Evolutionary conservation across 2,888 invertebrate species (phyloP).

Genomic region (Hipparchia sbordonii): DNA sequence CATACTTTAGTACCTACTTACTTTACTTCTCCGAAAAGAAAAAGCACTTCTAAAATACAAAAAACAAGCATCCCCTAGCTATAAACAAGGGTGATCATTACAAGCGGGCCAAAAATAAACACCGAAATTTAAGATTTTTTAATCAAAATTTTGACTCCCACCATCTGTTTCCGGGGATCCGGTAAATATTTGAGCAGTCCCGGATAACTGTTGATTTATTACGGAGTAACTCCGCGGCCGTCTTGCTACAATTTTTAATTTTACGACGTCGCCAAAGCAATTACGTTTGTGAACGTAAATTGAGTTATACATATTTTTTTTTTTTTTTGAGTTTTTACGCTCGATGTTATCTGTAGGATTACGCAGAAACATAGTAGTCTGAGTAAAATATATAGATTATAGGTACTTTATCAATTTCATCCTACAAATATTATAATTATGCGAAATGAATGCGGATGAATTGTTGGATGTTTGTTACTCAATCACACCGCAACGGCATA

Average conservation of each 20-base stretch:
- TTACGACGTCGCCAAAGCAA: constrained; percentile 22
- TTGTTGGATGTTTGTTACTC: too few species aligned
- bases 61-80: constrained; percentile 10
- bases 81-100: constrained; percentile 33
- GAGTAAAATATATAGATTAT: too few species aligned
- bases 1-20: neutral
- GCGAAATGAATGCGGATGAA: too few species aligned
- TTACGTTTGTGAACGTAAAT: constrained; percentile 25
- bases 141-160: constrained; percentile 73
- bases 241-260: constrained; percentile 33
- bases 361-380: neutral
- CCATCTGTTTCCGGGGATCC: constrained; percentile 67
- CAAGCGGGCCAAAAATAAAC: constrained; percentile 48
- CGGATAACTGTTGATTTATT: constrained; percentile 54
- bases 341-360: neutral
- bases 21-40: neutral
- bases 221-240: constrained; percentile 25
- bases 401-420: too few species aligned
- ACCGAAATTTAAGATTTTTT: constrained; percentile 58
- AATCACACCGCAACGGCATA: too few species aligned
- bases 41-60: neutral
- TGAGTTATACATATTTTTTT: constrained; percentile 1
- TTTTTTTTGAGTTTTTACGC: neutral
- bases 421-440: too few species aligned
- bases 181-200: constrained; percentile 66